Base-by-base conservation (phyloP, 2,797 vertebrate genomes). In the Mareca strepera region DNA sequence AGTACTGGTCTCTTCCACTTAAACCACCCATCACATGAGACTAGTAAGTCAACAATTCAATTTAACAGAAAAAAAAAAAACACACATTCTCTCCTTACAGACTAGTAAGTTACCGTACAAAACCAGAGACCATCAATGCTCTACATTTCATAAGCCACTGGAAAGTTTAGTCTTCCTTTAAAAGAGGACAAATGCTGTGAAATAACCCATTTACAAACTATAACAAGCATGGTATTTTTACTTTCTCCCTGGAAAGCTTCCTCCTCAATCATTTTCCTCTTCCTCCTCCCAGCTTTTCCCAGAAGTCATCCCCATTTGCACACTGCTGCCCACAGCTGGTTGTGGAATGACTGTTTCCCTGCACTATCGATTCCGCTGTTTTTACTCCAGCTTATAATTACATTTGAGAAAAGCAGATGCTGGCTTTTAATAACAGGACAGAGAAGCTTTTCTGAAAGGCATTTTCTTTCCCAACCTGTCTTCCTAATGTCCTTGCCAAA, bases 321-420 rank as follows among this genome's bases (percentile, higher is more conserved):
- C 31, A 26, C 6, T 85, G 41, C n/a, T 17, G 39, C 4, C n/a
- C 21, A 37, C 33, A 60, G 11, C 26, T 67, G 37, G 15, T 2
- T 48, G 31, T 14, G 37, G 53, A 58, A 53, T 2, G 25, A 53
- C 18, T 13, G 13, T 58, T 83, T 69, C 33, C 28, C 60, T 52
- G 58, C 31, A 31, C 52, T 20, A 28, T 4, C 2, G 2, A 66
- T 10, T 26, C 10, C 17, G 1, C 3, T 3, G 7, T 39, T 56
- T 31, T 52, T 3, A 44, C 7, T 55, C 46, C 63, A 73, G 3
- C 52, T 84, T 29, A 11, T 4, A 17, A 17, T 18, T 25, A 15
- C 29, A 10, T 5, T 8, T 28, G 12, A 79, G 28, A 77, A 88
- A n/a, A 89, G 15, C 43, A 66, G 17, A 44, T 75, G 21, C 37